Evolutionary conservation across 2,888 invertebrate genomes (phyloP).

Genomic region (Chromoteleia sp.): DNA sequence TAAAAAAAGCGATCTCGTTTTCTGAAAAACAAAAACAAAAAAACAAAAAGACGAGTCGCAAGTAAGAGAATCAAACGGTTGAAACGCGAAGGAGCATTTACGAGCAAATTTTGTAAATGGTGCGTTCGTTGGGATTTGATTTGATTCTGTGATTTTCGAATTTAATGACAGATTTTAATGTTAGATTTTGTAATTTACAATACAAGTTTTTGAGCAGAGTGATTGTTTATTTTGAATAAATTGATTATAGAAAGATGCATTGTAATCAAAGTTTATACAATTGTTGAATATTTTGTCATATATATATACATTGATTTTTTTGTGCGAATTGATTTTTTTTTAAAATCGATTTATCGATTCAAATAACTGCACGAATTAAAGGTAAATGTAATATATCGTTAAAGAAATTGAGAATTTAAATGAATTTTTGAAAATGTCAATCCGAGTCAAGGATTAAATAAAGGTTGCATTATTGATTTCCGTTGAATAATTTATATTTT

Average conservation of each 20-base stretch:
- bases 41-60: not conserved
- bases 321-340: too few relatives aligned
- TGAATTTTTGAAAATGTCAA: not conserved
- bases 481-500: not conserved
- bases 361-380: not conserved
- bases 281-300: too few relatives aligned
- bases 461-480: not conserved
- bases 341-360: not conserved
- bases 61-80: constrained; percentile 41
- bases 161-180: not conserved
- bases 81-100: constrained; percentile 33
- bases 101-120: constrained; percentile 68
- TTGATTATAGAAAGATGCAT: too few relatives aligned
- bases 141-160: not conserved
- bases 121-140: constrained; percentile 71
- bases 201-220: too few relatives aligned
- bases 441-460: not conserved
- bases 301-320: too few relatives aligned
- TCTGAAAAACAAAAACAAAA: not conserved
- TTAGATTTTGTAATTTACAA: too few relatives aligned
- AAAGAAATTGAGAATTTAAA: constrained; percentile 12
- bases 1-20: not conserved
- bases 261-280: too few relatives aligned
- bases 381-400: constrained; percentile 30
- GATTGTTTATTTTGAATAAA: too few relatives aligned